Conservation (phyloP, 2,888 invertebrate genomes). For the Leuctra nigra region DNA sequence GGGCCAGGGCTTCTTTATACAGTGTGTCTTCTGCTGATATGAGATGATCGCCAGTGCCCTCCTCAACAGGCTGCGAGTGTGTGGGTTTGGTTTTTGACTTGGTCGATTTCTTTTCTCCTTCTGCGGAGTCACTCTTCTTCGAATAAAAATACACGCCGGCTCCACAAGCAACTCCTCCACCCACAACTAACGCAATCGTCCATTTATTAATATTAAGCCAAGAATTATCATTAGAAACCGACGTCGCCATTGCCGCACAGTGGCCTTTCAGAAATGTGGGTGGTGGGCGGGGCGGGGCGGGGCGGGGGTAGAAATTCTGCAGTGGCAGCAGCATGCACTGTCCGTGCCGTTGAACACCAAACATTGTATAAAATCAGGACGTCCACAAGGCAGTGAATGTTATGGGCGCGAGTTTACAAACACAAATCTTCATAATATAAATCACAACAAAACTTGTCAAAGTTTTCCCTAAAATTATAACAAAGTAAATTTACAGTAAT, state of each 20-base stretch:
- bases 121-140: slow-evolving; percentile 30
- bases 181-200: slow-evolving; percentile 78
- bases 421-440: too few relatives aligned
- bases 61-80: not conserved
- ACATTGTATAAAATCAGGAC: too few relatives aligned
- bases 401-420: too few relatives aligned
- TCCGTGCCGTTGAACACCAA: too few relatives aligned
- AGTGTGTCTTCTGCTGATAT: not conserved
- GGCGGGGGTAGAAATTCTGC: too few relatives aligned
- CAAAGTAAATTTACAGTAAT: too few relatives aligned
- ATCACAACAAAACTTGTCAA: too few relatives aligned
- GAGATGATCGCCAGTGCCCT: not conserved
- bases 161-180: slow-evolving; percentile 76
- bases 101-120: not conserved
- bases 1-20: slow-evolving; percentile 51
- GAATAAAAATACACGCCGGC: slow-evolving; percentile 74
- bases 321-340: too few relatives aligned
- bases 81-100: not conserved
- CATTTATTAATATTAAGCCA: slow-evolving; percentile 50
- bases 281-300: too few relatives aligned
- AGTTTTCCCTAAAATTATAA: too few relatives aligned
- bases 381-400: too few relatives aligned
- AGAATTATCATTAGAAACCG: not conserved
- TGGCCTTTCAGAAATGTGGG: too few relatives aligned
- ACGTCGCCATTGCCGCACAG: not conserved